Evolutionary conservation across 2,113 vertebrate genomes (phyloP).

Genomic region (Myocastor coypus): DNA sequence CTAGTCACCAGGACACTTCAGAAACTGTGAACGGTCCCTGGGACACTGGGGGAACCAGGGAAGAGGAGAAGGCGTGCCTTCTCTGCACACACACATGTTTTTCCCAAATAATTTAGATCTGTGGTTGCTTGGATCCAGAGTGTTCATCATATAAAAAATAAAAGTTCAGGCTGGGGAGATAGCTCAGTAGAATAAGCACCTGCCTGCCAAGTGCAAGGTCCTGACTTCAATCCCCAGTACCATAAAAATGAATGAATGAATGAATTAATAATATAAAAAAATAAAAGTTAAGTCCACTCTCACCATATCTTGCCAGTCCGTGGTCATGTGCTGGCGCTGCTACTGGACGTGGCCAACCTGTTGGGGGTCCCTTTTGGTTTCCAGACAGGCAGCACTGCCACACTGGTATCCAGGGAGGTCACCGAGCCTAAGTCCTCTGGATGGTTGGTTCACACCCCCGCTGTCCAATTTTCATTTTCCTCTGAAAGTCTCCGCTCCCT

Average conservation of each 20-base stretch:
- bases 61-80: background rate
- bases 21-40: no score
- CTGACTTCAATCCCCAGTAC: no score
- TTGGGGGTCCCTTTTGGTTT: background rate
- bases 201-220: no score
- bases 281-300: background rate
- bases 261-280: no score
- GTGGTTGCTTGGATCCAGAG: no score
- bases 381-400: background rate
- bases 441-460: rapidly evolving
- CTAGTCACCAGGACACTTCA: background rate
- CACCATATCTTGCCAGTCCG: rapidly evolving
- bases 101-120: background rate
- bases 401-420: background rate
- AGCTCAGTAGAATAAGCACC: no score
- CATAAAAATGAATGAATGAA: no score
- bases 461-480: background rate
- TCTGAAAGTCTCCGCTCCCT: background rate
- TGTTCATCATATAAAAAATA: no score
- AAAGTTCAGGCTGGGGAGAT: no score
- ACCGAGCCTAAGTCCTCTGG: background rate
- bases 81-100: background rate
- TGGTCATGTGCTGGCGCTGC: rapidly evolving
- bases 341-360: background rate
- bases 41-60: background rate